Conservation (phyloP, 2,888 invertebrate genomes). For the Salticus scenicus region DNA sequence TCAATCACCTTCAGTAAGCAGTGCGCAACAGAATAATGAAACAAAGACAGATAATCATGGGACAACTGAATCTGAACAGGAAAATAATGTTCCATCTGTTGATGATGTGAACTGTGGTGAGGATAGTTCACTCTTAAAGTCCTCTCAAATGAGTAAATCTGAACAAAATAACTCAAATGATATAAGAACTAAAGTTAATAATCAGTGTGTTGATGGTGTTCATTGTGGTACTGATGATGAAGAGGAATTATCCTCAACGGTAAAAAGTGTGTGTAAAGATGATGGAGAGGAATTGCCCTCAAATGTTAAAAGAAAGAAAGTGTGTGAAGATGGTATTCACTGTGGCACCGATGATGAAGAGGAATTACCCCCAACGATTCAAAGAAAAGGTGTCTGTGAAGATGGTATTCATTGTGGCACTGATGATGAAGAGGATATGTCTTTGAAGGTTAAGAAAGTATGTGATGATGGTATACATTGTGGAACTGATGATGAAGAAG, state of each 20-base stretch:
- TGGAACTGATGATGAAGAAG: constrained; percentile 27
- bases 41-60: constrained; percentile 42
- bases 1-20: constrained; percentile 8
- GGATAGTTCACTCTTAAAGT: constrained; percentile 1
- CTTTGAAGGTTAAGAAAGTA: not conserved
- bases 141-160: constrained; percentile 11
- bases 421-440: constrained; percentile 29
- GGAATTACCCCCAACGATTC: not conserved
- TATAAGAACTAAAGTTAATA: constrained; percentile 48
- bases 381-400: constrained; percentile 33
- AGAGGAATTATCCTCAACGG: not conserved
- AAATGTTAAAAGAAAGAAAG: too few relatives aligned
- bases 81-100: constrained; percentile 17
- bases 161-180: constrained; percentile 13
- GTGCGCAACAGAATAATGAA: constrained; percentile 24
- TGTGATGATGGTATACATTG: constrained; percentile 31
- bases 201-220: constrained; percentile 25
- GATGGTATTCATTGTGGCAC: constrained; percentile 64
- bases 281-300: too few relatives aligned
- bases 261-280: constrained; percentile 6
- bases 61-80: constrained; percentile 17
- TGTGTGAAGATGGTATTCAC: constrained; percentile 38
- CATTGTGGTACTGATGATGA: constrained; percentile 22
- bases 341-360: constrained; percentile 43
- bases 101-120: constrained; percentile 30